Conservation (phyloP, 2,888 invertebrate species). For the Scaptomyza tumidula region DNA sequence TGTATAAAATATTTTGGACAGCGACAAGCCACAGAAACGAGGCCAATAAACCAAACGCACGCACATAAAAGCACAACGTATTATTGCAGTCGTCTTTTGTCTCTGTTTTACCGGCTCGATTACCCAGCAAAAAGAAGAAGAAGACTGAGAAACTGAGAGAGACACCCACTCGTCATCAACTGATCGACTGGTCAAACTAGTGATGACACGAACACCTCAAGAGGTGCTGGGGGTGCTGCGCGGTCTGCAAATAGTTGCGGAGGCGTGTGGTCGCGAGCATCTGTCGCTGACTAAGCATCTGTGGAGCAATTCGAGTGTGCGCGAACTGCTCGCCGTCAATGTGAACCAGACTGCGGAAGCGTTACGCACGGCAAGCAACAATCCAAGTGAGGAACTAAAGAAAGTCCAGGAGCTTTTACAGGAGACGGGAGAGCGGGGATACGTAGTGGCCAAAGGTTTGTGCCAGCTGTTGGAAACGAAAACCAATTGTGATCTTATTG, state of each 20-base stretch:
- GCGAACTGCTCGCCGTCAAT: conserved; percentile 83
- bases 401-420: conserved; percentile 85
- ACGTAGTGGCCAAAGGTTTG: conserved; percentile 90
- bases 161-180: conserved; percentile 32
- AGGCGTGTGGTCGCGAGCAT: conserved; percentile 88
- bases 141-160: conserved; percentile 6
- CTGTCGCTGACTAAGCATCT: conserved; percentile 86
- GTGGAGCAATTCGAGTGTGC: conserved; percentile 90
- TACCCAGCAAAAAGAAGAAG: conserved; percentile 1
- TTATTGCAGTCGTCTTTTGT: conserved; percentile 11
- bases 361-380: conserved; percentile 61
- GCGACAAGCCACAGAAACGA: conserved; percentile 2
- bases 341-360: conserved; percentile 65
- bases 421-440: conserved; percentile 87
- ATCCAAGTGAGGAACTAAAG: conserved; percentile 82
- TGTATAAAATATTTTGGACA: conserved; percentile 21
- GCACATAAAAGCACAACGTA: not conserved
- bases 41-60: conserved; percentile 6
- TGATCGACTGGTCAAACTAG: conserved; percentile 35
- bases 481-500: conserved; percentile 44
- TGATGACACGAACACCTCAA: conserved; percentile 85
- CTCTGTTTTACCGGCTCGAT: conserved; percentile 26
- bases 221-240: conserved; percentile 89
- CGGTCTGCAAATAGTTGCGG: conserved; percentile 89
- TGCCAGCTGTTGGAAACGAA: conserved; percentile 86